Conservation (phyloP, 2,113 vertebrate species). For the Lates calcarifer region DNA sequence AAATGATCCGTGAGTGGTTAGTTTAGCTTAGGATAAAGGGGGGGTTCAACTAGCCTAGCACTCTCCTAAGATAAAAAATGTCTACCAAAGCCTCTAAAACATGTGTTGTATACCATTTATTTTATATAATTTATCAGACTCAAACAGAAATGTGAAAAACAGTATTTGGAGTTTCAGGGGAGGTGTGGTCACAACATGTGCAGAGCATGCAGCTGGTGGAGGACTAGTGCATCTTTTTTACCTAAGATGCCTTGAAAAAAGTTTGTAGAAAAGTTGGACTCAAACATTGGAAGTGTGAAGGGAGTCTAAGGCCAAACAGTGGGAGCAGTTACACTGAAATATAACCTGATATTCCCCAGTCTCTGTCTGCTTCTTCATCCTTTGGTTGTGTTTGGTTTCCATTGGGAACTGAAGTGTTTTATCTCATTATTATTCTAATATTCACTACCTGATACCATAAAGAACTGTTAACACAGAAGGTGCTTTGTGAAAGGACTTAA, state of each 20-base stretch:
- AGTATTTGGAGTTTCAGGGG: background rate
- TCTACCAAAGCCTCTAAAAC: background rate
- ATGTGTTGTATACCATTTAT: background rate
- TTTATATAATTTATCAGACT: background rate
- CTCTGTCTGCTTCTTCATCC: background rate
- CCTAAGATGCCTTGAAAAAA: background rate
- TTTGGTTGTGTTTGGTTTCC: background rate
- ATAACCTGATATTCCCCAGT: background rate
- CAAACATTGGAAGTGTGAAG: background rate
- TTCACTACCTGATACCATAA: background rate
- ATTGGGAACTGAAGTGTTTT: background rate
- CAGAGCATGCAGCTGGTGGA: no score
- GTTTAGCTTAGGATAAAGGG: no score
- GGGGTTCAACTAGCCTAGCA: no score
- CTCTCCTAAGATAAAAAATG: no score
- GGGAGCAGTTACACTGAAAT: background rate
- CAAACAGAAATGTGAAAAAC: background rate
- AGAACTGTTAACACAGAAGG: background rate
- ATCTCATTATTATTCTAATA: background rate
- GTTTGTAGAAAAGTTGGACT: background rate
- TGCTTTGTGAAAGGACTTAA: background rate
- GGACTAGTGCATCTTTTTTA: no score
- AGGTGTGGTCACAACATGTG: no score
- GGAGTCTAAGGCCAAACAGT: background rate
- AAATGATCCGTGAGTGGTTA: no score